Percentiles rank a stretch among this genome's conserved stretches.
Conservation (phyloP, 2,888 invertebrate species). For the Plebejus argus region DNA sequence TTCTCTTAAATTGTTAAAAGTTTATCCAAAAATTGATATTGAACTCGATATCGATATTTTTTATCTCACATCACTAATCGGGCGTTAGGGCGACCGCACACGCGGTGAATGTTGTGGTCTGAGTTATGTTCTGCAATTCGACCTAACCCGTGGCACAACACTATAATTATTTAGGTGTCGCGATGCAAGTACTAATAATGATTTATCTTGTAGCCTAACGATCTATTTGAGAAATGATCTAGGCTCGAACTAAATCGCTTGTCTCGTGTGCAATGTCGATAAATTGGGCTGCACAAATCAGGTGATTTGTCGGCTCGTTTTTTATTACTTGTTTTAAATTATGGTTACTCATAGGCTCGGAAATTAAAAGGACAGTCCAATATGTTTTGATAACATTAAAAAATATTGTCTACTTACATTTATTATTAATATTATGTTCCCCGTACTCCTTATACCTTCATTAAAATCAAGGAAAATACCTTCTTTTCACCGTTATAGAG, state of each 20-base stretch:
- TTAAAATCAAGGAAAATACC: too few relatives aligned
- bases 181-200: conserved; percentile 31
- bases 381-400: too few relatives aligned
- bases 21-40: too few relatives aligned
- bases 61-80: conserved; percentile 29
- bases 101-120: conserved; percentile 42
- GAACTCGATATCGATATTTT: not conserved
- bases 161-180: conserved; percentile 34
- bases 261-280: conserved; percentile 3
- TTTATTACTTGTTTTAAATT: not conserved
- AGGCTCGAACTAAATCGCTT: not conserved
- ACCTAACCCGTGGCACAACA: conserved; percentile 30
- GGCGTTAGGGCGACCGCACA: conserved; percentile 45
- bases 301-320: not conserved
- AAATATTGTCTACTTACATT: too few relatives aligned
- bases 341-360: too few relatives aligned
- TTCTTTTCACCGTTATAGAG: too few relatives aligned
- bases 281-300: not conserved
- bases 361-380: too few relatives aligned
- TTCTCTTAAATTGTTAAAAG: too few relatives aligned
- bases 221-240: conserved; percentile 25
- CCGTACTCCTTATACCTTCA: too few relatives aligned
- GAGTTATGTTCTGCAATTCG: conserved; percentile 49
- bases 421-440: too few relatives aligned
- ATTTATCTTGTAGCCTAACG: conserved; percentile 4